Evolutionary conservation across 1,140 invertebrate species (phyloP), one percentile per base, ranked within the genome.

Genomic region (Paramacrobiotus metropolitanus): DNA sequence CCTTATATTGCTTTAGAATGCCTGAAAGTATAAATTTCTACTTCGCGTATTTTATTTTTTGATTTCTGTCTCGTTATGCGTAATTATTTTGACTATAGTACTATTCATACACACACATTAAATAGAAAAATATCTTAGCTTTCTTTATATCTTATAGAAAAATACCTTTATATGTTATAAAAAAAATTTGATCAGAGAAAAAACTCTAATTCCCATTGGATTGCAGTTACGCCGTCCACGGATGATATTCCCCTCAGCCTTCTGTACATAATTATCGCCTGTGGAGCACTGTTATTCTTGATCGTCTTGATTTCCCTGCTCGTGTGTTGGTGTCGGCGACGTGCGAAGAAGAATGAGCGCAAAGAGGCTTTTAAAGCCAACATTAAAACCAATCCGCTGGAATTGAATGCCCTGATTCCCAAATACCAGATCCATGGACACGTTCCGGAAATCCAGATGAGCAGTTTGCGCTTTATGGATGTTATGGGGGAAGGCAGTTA

Each of bases 401-500:
- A 88, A 74, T 79, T 86, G 78, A 84, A 81, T 69, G 82, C 81
- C 44, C 72, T 87, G 30, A 67, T 86, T 45, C 77, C 81, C 1
- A 80, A 79, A 61, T 60, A 77, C 20, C 65, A 65, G 21, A 62
- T 69, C 21, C 48, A 55, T 28, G 48, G 48, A 24, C 65, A 72
- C 29, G 72, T 73, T 2, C 66, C 72, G 31, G 67, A 77, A 68
- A 78, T 76, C 66, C 74, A 83, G 78, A 67, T 89, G 80, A 74
- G 79, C 55, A 84, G 86, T 69, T 83, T 95, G 0, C 78, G 83
- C 62, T 93, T 95, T 68, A 76, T 92, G 31, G 87, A 95, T 72
- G 91, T 95, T 72, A 74, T 97, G 1, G 91, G 91, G 31, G 90
- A 96, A 77, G 91, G 91, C 29, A 87, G 89, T 59, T 97, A 94